phyloP scores from a whole-genome alignment of 1,140 invertebrate species.

The Drosophila athabasca region DNA sequence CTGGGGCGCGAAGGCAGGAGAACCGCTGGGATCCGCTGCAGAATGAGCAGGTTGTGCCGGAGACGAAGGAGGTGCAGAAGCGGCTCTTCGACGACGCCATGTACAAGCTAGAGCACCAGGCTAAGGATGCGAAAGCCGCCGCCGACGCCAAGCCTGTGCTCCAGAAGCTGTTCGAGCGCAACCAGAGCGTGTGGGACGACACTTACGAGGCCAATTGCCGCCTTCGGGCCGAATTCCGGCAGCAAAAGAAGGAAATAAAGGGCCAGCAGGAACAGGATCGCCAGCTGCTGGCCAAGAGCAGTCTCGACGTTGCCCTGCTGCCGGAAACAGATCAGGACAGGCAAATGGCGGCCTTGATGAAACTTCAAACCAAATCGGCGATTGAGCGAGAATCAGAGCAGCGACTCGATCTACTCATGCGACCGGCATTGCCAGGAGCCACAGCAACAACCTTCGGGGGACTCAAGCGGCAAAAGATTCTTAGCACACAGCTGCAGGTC shows the following conservation, averaged over 20 bases:
- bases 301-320: slow-evolving; percentile 90
- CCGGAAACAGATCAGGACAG: slow-evolving; percentile 92
- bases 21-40: slow-evolving; percentile 98
- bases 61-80: slow-evolving; percentile 94
- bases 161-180: slow-evolving; percentile 89
- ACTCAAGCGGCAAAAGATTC: slow-evolving; percentile 85
- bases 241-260: slow-evolving; percentile 90
- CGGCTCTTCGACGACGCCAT: slow-evolving; percentile 97
- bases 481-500: slow-evolving; percentile 74
- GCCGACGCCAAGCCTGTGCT: slow-evolving; percentile 89
- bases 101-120: slow-evolving; percentile 97
- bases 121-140: slow-evolving; percentile 90
- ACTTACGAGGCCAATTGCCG: slow-evolving; percentile 94
- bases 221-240: slow-evolving; percentile 92
- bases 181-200: slow-evolving; percentile 93
- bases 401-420: slow-evolving; percentile 85
- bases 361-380: slow-evolving; percentile 86
- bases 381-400: slow-evolving; percentile 83
- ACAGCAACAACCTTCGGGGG: slow-evolving; percentile 85
- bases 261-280: slow-evolving; percentile 88
- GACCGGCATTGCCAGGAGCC: slow-evolving; percentile 86
- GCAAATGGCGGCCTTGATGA: slow-evolving; percentile 90
- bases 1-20: slow-evolving; percentile 97
- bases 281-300: slow-evolving; percentile 90
- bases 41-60: slow-evolving; percentile 96